Evolutionary conservation across 1,140 invertebrate genomes (phyloP).

Genomic region (Ceratosolen solmsi): DNA sequence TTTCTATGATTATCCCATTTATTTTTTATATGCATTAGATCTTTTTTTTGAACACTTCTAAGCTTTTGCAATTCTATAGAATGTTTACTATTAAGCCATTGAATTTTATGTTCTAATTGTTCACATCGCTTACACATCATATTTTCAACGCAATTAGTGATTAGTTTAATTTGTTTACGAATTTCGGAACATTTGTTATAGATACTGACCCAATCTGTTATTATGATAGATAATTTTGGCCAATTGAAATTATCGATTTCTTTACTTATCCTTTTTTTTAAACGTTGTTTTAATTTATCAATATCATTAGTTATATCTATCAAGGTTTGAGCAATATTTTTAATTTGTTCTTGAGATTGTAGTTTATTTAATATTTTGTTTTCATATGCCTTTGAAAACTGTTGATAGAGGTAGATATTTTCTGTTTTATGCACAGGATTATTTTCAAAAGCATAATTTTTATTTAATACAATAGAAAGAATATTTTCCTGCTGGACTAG

Average conservation of each 20-base stretch:
- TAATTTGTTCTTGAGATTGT: constrained; percentile 60
- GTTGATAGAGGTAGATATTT: constrained; percentile 77
- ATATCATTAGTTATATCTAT: constrained; percentile 63
- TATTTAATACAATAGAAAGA: constrained; percentile 61
- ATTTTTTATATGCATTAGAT: constrained; percentile 69
- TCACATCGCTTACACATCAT: constrained; percentile 77
- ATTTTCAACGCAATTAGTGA: constrained; percentile 74
- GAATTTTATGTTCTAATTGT: constrained; percentile 73
- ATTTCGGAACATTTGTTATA: constrained; percentile 67
- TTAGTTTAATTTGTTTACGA: constrained; percentile 73
- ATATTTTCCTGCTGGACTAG: constrained; percentile 64
- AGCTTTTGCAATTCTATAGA: constrained; percentile 64
- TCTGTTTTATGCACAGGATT: constrained; percentile 75
- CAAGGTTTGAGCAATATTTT: constrained; percentile 59
- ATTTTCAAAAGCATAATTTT: constrained; percentile 64
- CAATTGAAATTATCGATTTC: constrained; percentile 32
- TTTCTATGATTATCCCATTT: constrained; percentile 73
- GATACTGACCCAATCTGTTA: constrained; percentile 61
- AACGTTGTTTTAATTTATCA: constrained; percentile 55
- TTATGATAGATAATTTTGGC: constrained; percentile 42
- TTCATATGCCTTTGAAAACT: constrained; percentile 75
- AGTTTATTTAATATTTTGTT: constrained; percentile 58
- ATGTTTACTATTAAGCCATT: constrained; percentile 65
- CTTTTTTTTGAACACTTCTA: constrained; percentile 63
- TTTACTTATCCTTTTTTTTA: constrained; percentile 53